These are phyloP conservation scores for Silurus asotus DNA, from an alignment of 2,113 vertebrate genomes.

Conservation along the genomic window DNA sequence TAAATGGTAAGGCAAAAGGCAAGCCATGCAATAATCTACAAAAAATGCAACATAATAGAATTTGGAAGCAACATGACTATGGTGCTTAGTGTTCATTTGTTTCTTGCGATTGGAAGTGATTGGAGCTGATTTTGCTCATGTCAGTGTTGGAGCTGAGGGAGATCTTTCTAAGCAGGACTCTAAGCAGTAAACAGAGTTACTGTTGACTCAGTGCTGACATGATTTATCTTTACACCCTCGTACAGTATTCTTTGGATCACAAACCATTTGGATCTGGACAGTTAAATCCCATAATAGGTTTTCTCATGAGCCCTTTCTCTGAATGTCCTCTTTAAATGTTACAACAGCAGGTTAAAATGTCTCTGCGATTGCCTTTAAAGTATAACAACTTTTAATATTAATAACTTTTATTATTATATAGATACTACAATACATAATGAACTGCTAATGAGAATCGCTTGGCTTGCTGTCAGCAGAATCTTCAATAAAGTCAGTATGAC, in stretches of 20 bases:
- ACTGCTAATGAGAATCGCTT: background rate
- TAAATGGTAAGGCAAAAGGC: background rate
- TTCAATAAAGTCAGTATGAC: constrained; percentile 72
- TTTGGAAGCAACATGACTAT: background rate
- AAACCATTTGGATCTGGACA: background rate
- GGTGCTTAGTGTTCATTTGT: background rate
- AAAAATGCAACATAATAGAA: background rate
- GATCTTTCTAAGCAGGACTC: constrained; percentile 76
- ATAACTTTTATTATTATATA: too few species aligned
- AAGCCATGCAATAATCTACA: background rate
- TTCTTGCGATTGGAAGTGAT: constrained; percentile 76
- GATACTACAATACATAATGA: background rate
- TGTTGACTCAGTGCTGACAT: constrained; percentile 18
- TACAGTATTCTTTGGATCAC: background rate
- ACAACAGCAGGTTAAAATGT: background rate
- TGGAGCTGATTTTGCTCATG: constrained; percentile 80
- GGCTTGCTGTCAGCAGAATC: background rate
- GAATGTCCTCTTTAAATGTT: background rate
- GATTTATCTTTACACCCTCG: background rate
- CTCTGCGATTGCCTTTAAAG: background rate
- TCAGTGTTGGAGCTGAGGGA: constrained; percentile 80
- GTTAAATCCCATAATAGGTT: background rate
- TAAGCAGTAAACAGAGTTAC: constrained; percentile 77
- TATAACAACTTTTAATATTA: background rate
- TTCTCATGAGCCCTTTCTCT: background rate